Conservation (phyloP, 35 echinoderm and acorn worm genomes). For the Patiria miniata region DNA sequence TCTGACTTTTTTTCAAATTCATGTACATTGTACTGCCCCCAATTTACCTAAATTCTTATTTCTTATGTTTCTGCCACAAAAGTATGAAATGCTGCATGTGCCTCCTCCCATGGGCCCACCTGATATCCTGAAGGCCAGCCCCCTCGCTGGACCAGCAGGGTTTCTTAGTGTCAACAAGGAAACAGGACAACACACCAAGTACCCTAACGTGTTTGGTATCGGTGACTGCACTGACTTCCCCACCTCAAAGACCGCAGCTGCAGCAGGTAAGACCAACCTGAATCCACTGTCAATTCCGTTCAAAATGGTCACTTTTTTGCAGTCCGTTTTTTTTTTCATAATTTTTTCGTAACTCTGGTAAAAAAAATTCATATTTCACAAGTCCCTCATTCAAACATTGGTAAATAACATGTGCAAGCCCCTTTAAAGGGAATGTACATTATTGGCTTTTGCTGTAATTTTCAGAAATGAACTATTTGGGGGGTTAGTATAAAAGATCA, state of each 20-base stretch:
- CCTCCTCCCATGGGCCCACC: slow-evolving; percentile 84
- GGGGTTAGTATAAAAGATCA: too few species aligned
- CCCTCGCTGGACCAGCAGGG: slow-evolving; percentile 62
- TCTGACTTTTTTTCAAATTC: too few species aligned
- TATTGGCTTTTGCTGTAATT: too few species aligned
- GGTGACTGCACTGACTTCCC: slow-evolving; percentile 95
- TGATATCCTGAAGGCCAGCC: slow-evolving; percentile 68
- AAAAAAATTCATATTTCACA: too few species aligned
- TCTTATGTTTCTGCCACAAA: not conserved
- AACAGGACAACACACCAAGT: slow-evolving; percentile 89
- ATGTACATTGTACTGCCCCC: not conserved
- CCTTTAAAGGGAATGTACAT: too few species aligned
- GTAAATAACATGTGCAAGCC: too few species aligned
- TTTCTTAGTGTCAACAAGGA: slow-evolving; percentile 71
- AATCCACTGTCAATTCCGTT: too few species aligned
- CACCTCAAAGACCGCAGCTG: slow-evolving; percentile 90
- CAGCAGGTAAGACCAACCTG: slow-evolving; percentile 61
- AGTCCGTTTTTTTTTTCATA: slow-evolving; percentile 4
- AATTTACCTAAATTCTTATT: not conserved
- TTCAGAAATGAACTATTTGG: too few species aligned
- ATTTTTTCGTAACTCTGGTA: not conserved
- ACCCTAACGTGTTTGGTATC: slow-evolving; percentile 89
- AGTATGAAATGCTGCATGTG: slow-evolving; percentile 92
- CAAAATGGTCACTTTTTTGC: not conserved
- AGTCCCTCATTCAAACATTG: too few species aligned